phyloP scores from a whole-genome alignment of 2,797 vertebrate genomes.

The Rhynchonycteris naso region DNA sequence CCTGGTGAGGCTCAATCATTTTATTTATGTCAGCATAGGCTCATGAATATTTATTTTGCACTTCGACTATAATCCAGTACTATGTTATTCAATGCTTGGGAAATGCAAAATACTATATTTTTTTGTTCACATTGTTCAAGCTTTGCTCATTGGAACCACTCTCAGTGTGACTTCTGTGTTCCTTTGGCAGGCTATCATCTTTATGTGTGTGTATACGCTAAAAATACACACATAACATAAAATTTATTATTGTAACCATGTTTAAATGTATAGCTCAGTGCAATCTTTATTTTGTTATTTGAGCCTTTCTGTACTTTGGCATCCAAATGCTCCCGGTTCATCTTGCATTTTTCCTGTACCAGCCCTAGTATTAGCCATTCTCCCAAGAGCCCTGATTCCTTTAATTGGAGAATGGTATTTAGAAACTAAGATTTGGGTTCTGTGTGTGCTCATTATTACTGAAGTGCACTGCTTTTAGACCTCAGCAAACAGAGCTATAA shows the following conservation, averaged over 20 bases:
- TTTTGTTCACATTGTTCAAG: background rate
- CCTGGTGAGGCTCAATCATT: background rate
- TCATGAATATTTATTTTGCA: background rate
- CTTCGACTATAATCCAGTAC: background rate
- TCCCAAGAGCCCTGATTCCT: background rate
- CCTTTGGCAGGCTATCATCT: background rate
- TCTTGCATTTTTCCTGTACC: background rate
- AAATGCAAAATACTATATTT: background rate
- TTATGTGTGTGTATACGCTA: background rate
- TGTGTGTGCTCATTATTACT: background rate
- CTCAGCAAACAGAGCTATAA: background rate
- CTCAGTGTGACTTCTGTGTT: background rate
- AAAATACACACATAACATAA: background rate
- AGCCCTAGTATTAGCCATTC: background rate
- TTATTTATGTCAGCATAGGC: background rate
- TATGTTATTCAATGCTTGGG: background rate
- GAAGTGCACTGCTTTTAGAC: background rate
- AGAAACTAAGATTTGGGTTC: background rate
- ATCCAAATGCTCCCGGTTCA: background rate
- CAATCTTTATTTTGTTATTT: background rate
- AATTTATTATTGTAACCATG: background rate
- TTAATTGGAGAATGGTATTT: background rate
- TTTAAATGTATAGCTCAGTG: background rate
- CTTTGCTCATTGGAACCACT: background rate
- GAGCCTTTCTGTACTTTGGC: background rate